A percentile compares a stretch with the other conserved stretches of the same genome.
Conservation (phyloP, 2,888 invertebrate genomes). For the Leuctra nigra region DNA sequence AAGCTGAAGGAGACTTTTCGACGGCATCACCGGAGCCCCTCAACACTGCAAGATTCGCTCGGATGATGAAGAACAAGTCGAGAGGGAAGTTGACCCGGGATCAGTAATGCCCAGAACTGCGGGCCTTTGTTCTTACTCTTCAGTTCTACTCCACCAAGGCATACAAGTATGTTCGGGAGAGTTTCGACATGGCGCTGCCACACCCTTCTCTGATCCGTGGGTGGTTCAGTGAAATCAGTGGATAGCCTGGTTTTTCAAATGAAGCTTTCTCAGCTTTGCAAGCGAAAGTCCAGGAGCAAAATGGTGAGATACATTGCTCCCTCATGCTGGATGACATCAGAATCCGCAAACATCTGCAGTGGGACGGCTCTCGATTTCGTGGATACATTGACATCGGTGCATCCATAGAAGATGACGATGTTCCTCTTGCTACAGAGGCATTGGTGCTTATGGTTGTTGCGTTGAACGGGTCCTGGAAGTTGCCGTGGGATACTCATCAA, state of each 20-base stretch:
- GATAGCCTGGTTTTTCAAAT: background rate
- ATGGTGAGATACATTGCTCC: background rate
- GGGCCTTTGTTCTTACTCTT: too few relatives aligned
- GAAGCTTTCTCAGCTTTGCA: background rate
- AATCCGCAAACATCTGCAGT: background rate
- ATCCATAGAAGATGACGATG: background rate
- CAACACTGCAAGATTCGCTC: too few relatives aligned
- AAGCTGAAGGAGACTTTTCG: too few relatives aligned
- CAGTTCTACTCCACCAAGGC: background rate
- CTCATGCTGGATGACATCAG: background rate
- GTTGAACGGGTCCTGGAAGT: background rate
- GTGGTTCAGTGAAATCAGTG: background rate
- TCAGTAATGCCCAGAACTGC: too few relatives aligned
- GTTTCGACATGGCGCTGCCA: background rate
- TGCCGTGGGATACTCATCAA: background rate
- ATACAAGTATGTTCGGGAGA: background rate
- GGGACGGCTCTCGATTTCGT: background rate
- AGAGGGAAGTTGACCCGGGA: too few relatives aligned
- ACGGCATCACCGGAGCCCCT: too few relatives aligned
- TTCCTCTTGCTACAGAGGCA: background rate
- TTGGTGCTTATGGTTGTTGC: background rate
- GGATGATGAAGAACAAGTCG: too few relatives aligned
- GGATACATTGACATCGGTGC: background rate
- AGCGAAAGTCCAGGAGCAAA: background rate
- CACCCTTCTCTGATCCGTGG: background rate